phyloP scores from a whole-genome alignment of 1,140 invertebrate genomes.

The Popillia japonica region DNA sequence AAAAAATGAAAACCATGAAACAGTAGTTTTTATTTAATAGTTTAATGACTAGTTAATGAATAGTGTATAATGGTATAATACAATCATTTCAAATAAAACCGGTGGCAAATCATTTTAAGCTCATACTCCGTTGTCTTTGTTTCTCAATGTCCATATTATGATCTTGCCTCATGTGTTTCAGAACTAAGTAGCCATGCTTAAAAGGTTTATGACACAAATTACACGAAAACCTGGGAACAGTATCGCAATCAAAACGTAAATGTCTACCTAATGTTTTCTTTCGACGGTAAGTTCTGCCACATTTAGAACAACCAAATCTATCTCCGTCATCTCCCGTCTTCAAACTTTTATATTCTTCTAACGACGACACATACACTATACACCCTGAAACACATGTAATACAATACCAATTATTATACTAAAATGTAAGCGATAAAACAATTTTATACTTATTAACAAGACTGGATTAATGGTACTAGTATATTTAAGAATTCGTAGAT shows the following conservation, averaged over 20 bases:
- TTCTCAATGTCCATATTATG: constrained; percentile 56
- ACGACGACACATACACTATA: constrained; percentile 40
- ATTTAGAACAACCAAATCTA: constrained; percentile 65
- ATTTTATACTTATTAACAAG: too few relatives aligned
- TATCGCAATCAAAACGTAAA: constrained; percentile 67
- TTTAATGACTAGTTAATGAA: too few relatives aligned
- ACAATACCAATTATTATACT: constrained; percentile 39
- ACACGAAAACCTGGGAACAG: constrained; percentile 72
- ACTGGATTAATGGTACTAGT: too few relatives aligned
- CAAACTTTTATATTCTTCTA: constrained; percentile 41
- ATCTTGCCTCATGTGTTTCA: constrained; percentile 60
- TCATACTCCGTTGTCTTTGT: constrained; percentile 44
- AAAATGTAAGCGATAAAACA: not conserved
- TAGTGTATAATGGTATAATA: too few relatives aligned
- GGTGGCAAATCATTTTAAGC: not conserved
- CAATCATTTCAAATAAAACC: too few relatives aligned
- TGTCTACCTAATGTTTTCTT: constrained; percentile 62
- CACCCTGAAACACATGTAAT: constrained; percentile 50
- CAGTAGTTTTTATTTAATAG: too few relatives aligned
- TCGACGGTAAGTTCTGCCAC: constrained; percentile 66
- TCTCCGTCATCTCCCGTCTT: constrained; percentile 30
- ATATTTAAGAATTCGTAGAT: too few relatives aligned
- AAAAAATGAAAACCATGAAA: too few relatives aligned
- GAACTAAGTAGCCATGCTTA: constrained; percentile 63
- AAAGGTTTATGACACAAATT: constrained; percentile 63